Base-by-base conservation (phyloP, 2,888 invertebrate genomes). In the Coleophora deauratella region DNA sequence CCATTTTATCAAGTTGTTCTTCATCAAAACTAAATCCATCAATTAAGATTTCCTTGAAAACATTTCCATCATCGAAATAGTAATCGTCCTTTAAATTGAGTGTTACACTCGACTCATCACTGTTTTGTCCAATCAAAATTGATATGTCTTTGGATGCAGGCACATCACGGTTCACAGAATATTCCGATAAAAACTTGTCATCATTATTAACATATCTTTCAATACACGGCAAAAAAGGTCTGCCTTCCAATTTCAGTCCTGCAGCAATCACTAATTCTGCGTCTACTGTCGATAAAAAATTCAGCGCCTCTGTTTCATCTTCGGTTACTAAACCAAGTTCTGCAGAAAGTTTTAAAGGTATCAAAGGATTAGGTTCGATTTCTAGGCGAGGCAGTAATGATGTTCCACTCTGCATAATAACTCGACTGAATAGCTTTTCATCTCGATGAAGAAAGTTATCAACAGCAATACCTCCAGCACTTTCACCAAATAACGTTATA, bases 391-490 rank as follows among this genome's bases (percentile, higher is more conserved):
- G 59, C 8, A 42, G 27, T 28, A 61, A 30, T 3, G 59, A 40
- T 9, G 52, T 51, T 0, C 71, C 73, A 41, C 76, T 76, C 47
- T 76, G 70, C 41, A 66, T 40, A 13, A 78, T 73, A 0, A 57
- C 61, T 42, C 68, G 55, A 38, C 67, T 53, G 40, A 68, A 77
- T 12, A 74, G 43, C 47, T 69, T 66, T 27, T 61, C 37, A 2
- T 55, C 51, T n/a, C n/a, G n/a, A n/a, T n/a, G n/a, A n/a, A n/a
- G n/a, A n/a, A n/a, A n/a, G n/a, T n/a, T n/a, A 40, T 51, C 46
- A n/a, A 35, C 38, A 9, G 50, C 44, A 7, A 34, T 42, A 7
- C 9, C 47, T 1, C 54, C 54, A n/a, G 54, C 45, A 32, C 54
- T 51, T 9, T 52, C 43, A 11, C 55, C 55, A 15, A 41, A 40